Conservation (phyloP, 2,797 vertebrate genomes). For the Sebastes glaucus region DNA sequence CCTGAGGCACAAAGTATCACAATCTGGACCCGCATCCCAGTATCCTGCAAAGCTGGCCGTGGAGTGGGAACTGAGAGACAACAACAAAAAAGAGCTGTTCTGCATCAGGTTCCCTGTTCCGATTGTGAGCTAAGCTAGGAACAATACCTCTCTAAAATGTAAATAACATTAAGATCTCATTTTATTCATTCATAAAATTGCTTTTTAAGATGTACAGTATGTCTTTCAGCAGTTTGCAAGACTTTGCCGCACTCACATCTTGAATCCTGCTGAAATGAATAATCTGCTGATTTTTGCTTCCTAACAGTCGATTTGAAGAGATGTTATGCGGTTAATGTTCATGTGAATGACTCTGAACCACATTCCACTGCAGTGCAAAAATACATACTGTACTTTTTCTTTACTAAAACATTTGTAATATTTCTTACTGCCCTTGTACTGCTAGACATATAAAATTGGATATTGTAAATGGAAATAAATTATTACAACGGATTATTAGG, state of each 20-base stretch:
- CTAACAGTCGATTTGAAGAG: constrained; percentile 28
- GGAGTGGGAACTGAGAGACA: constrained; percentile 90
- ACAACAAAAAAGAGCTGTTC: constrained; percentile 84
- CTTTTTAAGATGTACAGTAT: constrained; percentile 34
- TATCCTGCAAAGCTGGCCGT: constrained; percentile 91
- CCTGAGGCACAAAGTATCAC: constrained; percentile 81
- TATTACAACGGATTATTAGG: background rate
- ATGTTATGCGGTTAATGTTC: background rate
- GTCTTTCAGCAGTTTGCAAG: constrained; percentile 31
- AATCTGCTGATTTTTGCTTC: background rate
- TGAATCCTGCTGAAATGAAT: constrained; percentile 13
- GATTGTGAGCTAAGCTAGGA: constrained; percentile 79
- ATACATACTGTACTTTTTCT: constrained; percentile 13
- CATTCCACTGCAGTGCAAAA: constrained; percentile 47
- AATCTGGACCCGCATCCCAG: constrained; percentile 85
- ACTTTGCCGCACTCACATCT: background rate
- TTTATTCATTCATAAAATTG: constrained; percentile 45
- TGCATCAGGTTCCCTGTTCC: constrained; percentile 93
- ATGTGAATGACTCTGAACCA: constrained; percentile 8
- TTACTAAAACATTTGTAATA: constrained; percentile 40
- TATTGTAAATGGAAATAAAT: constrained; percentile 16
- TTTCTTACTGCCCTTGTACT: constrained; percentile 40
- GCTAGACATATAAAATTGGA: background rate
- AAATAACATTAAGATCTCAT: constrained; percentile 28
- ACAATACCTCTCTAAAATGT: background rate